Conservation (phyloP, 2,797 vertebrate species). For the Fistularia commersonii region DNA sequence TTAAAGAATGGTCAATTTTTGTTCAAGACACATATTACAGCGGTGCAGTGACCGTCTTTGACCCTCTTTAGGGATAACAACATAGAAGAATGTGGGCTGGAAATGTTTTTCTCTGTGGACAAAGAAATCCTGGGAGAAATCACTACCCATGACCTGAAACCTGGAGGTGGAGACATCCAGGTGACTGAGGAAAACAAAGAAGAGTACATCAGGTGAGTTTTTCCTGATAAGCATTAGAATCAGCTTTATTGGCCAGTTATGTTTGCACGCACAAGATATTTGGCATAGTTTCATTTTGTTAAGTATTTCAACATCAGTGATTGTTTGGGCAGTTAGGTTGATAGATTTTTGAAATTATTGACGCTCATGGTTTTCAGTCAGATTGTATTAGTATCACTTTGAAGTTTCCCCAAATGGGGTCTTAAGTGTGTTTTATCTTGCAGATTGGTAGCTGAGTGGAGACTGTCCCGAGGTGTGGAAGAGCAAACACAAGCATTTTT, state of each 20-base stretch:
- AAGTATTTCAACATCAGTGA: no score
- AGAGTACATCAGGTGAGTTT: conserved; percentile 91
- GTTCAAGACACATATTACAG: no score
- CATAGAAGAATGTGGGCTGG: conserved; percentile 94
- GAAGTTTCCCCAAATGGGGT: no score
- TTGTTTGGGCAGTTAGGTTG: no score
- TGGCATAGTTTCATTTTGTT: no score
- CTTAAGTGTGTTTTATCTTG: conserved; percentile 58
- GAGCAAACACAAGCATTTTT: conserved; percentile 97
- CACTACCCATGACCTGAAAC: conserved; percentile 93
- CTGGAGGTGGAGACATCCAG: conserved; percentile 87
- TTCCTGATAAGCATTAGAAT: not conserved
- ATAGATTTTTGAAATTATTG: no score
- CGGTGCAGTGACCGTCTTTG: not conserved
- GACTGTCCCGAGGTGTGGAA: conserved; percentile 93
- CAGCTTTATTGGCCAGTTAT: not conserved
- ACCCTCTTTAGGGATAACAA: conserved; percentile 85
- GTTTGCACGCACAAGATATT: not conserved
- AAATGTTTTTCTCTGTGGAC: conserved; percentile 98
- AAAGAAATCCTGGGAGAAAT: conserved; percentile 97
- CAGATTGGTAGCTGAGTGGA: conserved; percentile 96
- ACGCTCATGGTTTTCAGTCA: no score
- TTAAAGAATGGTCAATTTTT: no score
- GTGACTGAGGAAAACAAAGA: conserved; percentile 98
- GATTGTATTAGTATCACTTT: no score